phyloP scores from a whole-genome alignment of 1,140 invertebrate genomes.

The Lutraria rhynchaena region DNA sequence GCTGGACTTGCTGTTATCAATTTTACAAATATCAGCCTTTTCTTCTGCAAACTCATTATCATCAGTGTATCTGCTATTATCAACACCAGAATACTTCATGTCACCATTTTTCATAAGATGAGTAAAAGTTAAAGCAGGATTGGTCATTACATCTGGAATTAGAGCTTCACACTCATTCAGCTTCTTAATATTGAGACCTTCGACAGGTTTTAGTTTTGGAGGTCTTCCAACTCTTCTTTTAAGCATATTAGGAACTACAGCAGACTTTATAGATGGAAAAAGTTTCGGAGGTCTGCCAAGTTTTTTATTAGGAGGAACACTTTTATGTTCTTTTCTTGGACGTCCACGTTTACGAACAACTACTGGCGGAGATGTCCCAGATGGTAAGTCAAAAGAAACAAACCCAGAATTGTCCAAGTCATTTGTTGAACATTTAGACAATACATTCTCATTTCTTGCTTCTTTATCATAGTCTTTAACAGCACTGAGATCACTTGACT shows the following conservation, averaged over 20 bases:
- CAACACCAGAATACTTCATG: too few relatives aligned
- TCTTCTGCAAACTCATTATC: too few relatives aligned
- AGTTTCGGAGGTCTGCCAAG: not conserved
- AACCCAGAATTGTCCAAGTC: slow-evolving; percentile 5
- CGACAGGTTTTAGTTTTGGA: not conserved
- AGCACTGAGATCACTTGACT: not conserved
- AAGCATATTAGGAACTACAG: too few relatives aligned
- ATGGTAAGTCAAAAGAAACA: not conserved
- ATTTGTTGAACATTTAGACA: not conserved
- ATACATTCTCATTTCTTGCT: not conserved
- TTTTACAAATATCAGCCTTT: too few relatives aligned
- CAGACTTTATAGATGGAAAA: too few relatives aligned
- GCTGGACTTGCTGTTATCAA: too few relatives aligned
- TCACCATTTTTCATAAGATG: too few relatives aligned
- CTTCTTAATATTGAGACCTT: not conserved
- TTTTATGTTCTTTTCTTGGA: not conserved
- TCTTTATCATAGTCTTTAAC: not conserved
- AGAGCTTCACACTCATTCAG: not conserved
- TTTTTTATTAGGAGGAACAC: not conserved
- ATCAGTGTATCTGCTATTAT: too few relatives aligned
- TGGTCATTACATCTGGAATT: not conserved
- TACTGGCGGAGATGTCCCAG: not conserved
- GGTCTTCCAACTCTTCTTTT: too few relatives aligned
- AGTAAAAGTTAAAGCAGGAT: too few relatives aligned
- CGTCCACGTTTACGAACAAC: not conserved